A percentile compares a stretch with the other conserved stretches of the same genome.
These are phyloP conservation scores for Thunnus maccoyii DNA, from an alignment of 2,113 vertebrate species.

Conservation along the genomic window DNA sequence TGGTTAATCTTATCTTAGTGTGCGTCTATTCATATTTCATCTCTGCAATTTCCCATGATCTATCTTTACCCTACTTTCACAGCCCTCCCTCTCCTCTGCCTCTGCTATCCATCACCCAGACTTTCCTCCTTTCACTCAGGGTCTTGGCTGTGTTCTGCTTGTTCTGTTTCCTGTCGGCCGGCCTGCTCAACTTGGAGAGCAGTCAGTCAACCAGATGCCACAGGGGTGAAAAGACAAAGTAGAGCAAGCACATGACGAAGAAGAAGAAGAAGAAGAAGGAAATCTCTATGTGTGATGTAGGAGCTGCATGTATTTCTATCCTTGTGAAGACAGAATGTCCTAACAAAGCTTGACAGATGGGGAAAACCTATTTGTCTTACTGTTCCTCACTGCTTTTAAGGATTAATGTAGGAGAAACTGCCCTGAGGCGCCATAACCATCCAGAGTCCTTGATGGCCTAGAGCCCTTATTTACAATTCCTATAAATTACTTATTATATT, in stretches of 20 bases:
- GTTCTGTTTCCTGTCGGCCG: constrained; percentile 25
- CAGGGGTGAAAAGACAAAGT: constrained; percentile 16
- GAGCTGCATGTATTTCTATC: background rate
- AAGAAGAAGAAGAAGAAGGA: background rate
- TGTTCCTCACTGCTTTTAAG: background rate
- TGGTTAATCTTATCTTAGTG: background rate
- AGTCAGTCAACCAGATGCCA: background rate
- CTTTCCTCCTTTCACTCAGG: background rate
- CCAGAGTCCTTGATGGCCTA: background rate
- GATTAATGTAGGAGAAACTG: background rate
- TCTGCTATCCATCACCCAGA: background rate
- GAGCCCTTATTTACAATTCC: background rate
- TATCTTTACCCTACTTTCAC: background rate
- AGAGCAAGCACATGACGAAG: constrained; percentile 8
- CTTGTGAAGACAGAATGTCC: background rate
- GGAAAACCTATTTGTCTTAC: background rate
- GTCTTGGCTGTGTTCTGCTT: constrained; percentile 6
- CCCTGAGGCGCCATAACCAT: background rate
- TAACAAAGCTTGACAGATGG: background rate
- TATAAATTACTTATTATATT: background rate
- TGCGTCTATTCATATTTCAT: background rate
- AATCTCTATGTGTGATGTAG: background rate
- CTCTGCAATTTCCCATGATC: background rate
- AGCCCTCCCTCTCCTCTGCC: background rate
- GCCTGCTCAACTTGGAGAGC: background rate